phyloP scores from a whole-genome alignment of 53 echinoderm and acorn worm species.

The Pentamera pediparva region DNA sequence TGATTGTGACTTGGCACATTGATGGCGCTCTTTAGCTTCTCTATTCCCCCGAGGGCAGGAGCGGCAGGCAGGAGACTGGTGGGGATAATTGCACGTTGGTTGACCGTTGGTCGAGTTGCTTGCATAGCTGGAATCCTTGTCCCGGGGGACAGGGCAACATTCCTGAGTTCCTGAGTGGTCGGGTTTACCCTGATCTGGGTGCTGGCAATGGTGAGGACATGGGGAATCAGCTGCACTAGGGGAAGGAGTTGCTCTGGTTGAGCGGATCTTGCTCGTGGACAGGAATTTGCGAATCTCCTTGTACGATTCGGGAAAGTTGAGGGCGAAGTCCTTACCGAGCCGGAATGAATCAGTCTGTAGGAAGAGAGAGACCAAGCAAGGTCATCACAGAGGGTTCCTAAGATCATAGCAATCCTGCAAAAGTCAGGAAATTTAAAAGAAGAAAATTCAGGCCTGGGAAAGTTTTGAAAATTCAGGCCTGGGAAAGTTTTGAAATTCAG shows the following conservation, averaged over 20 bases:
- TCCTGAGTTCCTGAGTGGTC: background rate
- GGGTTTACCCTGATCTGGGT: background rate
- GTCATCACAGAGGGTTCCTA: too few relatives aligned
- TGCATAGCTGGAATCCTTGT: background rate
- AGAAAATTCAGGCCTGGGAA: too few relatives aligned
- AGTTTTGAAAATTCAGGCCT: too few relatives aligned
- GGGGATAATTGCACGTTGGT: background rate
- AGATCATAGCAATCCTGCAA: too few relatives aligned
- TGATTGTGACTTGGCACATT: too few relatives aligned
- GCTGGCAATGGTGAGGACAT: background rate
- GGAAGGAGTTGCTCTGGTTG: background rate
- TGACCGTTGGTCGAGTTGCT: background rate
- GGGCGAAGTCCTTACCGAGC: conserved; percentile 72
- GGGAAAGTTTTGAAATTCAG: too few relatives aligned
- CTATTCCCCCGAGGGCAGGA: background rate
- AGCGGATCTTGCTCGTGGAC: background rate
- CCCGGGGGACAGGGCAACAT: background rate
- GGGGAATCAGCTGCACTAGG: background rate
- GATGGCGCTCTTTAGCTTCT: background rate
- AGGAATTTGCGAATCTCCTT: background rate
- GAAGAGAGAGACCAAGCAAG: background rate
- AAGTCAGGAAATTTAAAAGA: too few relatives aligned
- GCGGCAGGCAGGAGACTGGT: background rate
- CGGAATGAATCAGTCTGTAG: conserved; percentile 63
- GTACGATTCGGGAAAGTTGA: conserved; percentile 67